phyloP scores from a whole-genome alignment of 2,797 vertebrate genomes.

The Chloroceryle inda region DNA sequence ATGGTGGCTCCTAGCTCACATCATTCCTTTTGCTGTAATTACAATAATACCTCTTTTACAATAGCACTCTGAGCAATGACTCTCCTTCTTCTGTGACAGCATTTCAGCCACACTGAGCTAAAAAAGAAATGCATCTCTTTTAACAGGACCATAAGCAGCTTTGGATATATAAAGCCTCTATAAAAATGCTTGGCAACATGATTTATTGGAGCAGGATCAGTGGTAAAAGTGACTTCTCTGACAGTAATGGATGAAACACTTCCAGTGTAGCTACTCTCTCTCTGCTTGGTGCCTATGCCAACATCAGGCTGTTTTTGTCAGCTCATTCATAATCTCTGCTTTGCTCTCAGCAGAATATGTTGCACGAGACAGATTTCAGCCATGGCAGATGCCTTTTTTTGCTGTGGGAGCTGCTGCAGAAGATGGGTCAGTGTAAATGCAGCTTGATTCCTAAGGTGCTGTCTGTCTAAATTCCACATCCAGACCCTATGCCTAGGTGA shows the following conservation, averaged over 20 bases:
- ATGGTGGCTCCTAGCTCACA: not conserved
- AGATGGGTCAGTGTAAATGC: conserved; percentile 9
- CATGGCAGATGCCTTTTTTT: not conserved
- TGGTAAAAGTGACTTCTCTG: conserved; percentile 62
- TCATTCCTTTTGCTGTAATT: not conserved
- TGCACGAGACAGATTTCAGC: not conserved
- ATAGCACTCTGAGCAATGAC: not conserved
- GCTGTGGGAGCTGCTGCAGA: not conserved
- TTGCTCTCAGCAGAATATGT: conserved; percentile 41
- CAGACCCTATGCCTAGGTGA: not conserved
- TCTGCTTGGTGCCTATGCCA: conserved; percentile 49
- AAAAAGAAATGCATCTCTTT: conserved; percentile 62
- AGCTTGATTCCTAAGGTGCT: not conserved
- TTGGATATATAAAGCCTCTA: conserved; percentile 45
- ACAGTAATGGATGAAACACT: conserved; percentile 67
- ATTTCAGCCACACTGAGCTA: conserved; percentile 49
- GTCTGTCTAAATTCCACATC: not conserved
- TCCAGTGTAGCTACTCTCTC: conserved; percentile 29
- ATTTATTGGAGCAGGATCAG: conserved; percentile 64
- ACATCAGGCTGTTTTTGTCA: conserved; percentile 66
- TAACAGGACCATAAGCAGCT: conserved; percentile 65
- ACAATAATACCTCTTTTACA: conserved; percentile 42
- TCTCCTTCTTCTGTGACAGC: conserved; percentile 51
- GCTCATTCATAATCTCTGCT: conserved; percentile 73
- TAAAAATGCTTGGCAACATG: conserved; percentile 67